Evolutionary conservation across 2,888 invertebrate species (phyloP).

Genomic region (Tanypteryx hageni): DNA sequence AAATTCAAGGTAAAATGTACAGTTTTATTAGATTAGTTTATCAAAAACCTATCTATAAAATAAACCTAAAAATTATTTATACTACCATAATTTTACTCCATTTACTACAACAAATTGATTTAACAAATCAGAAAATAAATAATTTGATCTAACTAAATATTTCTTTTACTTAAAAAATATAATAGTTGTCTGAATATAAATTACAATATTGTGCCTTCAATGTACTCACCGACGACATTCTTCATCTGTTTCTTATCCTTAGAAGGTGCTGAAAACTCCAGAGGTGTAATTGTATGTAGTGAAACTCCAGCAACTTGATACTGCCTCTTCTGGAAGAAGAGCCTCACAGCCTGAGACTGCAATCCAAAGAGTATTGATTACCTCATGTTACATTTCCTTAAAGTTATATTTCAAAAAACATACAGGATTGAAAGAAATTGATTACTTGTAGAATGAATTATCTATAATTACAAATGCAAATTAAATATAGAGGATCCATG

Average conservation of each 20-base stretch:
- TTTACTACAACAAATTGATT: not conserved
- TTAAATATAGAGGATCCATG: too few species aligned
- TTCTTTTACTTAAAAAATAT: not conserved
- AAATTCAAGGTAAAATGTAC: not conserved
- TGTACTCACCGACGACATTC: conserved; percentile 77
- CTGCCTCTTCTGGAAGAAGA: conserved; percentile 67
- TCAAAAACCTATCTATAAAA: not conserved
- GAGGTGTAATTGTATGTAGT: conserved; percentile 80
- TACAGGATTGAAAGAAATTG: too few species aligned
- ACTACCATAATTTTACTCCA: not conserved
- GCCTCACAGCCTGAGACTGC: conserved; percentile 65
- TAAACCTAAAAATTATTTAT: not conserved
- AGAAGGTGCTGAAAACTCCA: conserved; percentile 77
- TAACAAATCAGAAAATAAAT: not conserved
- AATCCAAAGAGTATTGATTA: not conserved
- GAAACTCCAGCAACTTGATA: conserved; percentile 80
- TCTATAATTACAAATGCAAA: too few species aligned
- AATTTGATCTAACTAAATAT: not conserved
- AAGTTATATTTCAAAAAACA: too few species aligned
- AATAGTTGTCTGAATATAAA: not conserved
- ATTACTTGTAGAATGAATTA: too few species aligned
- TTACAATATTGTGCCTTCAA: not conserved
- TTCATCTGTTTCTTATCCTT: conserved; percentile 75
- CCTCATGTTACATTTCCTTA: too few species aligned
- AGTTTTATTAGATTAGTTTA: not conserved